A percentile compares a stretch with the other conserved stretches of the same genome.
Conservation (phyloP, 2,113 vertebrate species). For the Hystrix brachyura region DNA sequence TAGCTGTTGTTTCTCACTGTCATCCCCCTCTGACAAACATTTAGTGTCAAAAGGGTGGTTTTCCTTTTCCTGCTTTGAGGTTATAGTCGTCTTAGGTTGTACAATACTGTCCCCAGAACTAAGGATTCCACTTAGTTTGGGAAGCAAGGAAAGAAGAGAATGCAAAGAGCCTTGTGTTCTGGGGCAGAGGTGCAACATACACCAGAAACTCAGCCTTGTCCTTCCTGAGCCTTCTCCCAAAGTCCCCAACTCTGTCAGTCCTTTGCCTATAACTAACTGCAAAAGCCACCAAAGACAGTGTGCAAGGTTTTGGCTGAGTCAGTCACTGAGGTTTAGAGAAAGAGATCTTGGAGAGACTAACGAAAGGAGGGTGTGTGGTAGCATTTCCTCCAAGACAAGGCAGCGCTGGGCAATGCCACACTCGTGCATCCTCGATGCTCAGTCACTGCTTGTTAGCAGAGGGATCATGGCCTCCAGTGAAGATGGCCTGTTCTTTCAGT, state of each 20-base stretch:
- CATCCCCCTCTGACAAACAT: neutral
- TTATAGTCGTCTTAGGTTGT: neutral
- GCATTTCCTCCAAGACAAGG: neutral
- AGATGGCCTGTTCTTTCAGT: neutral
- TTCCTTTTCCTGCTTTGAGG: neutral
- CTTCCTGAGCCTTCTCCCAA: neutral
- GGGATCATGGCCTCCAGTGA: fast-evolving
- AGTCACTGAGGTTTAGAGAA: neutral
- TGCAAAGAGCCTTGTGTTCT: neutral
- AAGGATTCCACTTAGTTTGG: neutral
- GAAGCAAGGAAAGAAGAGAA: neutral
- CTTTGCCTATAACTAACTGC: neutral
- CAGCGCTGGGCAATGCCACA: neutral
- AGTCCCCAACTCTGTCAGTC: neutral
- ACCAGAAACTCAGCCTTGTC: neutral
- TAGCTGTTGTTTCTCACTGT: neutral
- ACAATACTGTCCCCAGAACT: neutral
- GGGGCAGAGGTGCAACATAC: neutral
- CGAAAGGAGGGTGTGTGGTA: neutral
- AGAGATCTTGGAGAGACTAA: neutral
- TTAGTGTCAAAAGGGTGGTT: neutral
- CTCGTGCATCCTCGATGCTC: fast-evolving
- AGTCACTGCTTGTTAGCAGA: fast-evolving
- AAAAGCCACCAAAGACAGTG: neutral
- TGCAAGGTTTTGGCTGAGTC: neutral